Evolutionary conservation across 2,888 invertebrate species (phyloP).

Genomic region (Erebia palarica): DNA sequence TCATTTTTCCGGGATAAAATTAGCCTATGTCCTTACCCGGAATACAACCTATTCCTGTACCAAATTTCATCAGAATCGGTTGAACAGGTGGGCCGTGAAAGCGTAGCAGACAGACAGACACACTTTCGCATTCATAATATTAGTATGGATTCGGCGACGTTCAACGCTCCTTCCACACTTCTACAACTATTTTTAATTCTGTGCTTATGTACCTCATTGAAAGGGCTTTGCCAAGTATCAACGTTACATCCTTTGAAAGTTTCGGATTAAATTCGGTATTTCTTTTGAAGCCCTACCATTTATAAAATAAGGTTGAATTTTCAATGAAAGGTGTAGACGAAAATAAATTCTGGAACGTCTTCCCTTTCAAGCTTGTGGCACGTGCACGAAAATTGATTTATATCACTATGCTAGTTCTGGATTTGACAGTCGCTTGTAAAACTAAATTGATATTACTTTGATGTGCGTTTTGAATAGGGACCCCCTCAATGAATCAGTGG

Average conservation of each 20-base stretch:
- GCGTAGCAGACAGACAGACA: too few relatives aligned
- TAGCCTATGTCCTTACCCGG: too few relatives aligned
- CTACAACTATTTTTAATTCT: too few relatives aligned
- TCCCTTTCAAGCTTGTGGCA: constrained; percentile 38
- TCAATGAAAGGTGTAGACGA: constrained; percentile 32
- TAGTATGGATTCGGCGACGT: too few relatives aligned
- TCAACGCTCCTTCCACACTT: too few relatives aligned
- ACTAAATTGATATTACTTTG: constrained; percentile 12
- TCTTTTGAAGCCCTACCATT: constrained; percentile 26
- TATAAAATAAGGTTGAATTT: background rate
- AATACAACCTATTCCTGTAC: too few relatives aligned
- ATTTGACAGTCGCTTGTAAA: constrained; percentile 6
- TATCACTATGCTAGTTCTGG: constrained; percentile 41
- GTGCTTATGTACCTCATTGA: constrained; percentile 52
- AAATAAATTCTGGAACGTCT: constrained; percentile 33
- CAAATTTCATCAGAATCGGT: too few relatives aligned
- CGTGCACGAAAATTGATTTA: constrained; percentile 63
- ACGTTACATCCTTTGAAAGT: constrained; percentile 44
- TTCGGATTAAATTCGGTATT: constrained; percentile 14
- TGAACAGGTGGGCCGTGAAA: too few relatives aligned
- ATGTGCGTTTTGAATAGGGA: background rate
- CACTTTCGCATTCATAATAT: too few relatives aligned
- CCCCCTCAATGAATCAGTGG: too few relatives aligned
- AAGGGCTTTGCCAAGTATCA: constrained; percentile 49
- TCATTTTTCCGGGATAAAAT: too few relatives aligned